Base-by-base conservation (phyloP, 2,113 vertebrate genomes). In the Brachionichthys hirsutus region DNA sequence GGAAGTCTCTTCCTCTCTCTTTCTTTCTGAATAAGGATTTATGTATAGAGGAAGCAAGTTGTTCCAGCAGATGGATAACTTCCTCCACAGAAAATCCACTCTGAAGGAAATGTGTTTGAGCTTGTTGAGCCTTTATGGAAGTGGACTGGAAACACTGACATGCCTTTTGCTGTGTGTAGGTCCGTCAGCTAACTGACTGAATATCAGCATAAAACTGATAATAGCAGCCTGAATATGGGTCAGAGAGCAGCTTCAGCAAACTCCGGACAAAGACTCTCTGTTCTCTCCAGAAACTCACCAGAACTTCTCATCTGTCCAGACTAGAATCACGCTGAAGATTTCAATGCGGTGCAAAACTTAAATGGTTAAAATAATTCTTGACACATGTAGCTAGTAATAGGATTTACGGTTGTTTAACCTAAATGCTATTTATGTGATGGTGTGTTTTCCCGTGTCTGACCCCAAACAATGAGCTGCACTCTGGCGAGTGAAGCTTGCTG, bases 41-140 rank as follows among this genome's bases (percentile, higher is more conserved):
- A 50, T 61, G 52, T 49, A 80, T 47, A 76, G 74, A 83, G 85
- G 85, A 87, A 86, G 83, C 83, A 44, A 67, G 62, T 71, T 70
- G 41, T 73, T 82, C 76, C 79, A 69, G 60, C 82, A 75, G 74
- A 62, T 79, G 73, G 67, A 80, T 51, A 42, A 81, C 83, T 85
- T 88, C 85, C 81, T 59, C 52, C 35, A 40, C 18, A 15, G 67
- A 77, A 41, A 74, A 43, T 55, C 75, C 53, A 71, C 58, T 79
- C 49, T 58, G 15, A n/a, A 78, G 70, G 72, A 86, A 61, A 45
- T 63, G 67, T 59, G 41, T 42, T 20, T 68, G 62, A 45, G 45
- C 54, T 54, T 44, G n/a, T 19, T 47, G 34, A 59, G 52, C 22
- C 3, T 65, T 65, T 45, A 52, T 58, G 67, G 69, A 81, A 78